phyloP scores from a whole-genome alignment of 1,140 invertebrate genomes.

The Halyomorpha halys region DNA sequence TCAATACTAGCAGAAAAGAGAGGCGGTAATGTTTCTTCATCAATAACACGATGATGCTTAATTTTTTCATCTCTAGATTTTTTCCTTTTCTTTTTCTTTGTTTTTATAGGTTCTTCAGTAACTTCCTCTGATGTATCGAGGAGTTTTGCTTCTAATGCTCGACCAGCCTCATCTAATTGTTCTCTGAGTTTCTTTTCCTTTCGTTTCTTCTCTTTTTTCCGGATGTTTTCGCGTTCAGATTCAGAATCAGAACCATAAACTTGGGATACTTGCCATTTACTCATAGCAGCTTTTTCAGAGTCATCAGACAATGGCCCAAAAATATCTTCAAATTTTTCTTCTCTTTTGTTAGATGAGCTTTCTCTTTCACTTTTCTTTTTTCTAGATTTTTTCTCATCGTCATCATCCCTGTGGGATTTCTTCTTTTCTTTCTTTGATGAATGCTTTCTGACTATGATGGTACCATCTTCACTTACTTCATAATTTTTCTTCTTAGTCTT shows the following conservation, averaged over 20 bases:
- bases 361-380: slow-evolving; percentile 31
- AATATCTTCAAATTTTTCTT: slow-evolving; percentile 75
- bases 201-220: slow-evolving; percentile 58
- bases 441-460: slow-evolving; percentile 33
- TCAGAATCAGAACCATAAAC: slow-evolving; percentile 38
- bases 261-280: slow-evolving; percentile 34
- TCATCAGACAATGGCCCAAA: slow-evolving; percentile 77
- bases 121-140: slow-evolving; percentile 44
- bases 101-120: slow-evolving; percentile 34
- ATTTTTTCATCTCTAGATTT: slow-evolving; percentile 66
- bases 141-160: slow-evolving; percentile 66
- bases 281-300: slow-evolving; percentile 33
- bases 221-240: slow-evolving; percentile 33
- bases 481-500: slow-evolving; percentile 65
- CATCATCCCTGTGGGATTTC: slow-evolving; percentile 31
- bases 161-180: slow-evolving; percentile 57
- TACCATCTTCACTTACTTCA: slow-evolving; percentile 28
- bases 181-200: slow-evolving; percentile 49
- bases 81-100: slow-evolving; percentile 71
- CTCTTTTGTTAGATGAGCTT: slow-evolving; percentile 39
- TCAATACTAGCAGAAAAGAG: not conserved
- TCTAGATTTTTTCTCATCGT: slow-evolving; percentile 45
- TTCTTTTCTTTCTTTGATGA: slow-evolving; percentile 34
- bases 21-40: slow-evolving; percentile 19
- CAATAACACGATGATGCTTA: slow-evolving; percentile 48